phyloP scores from a whole-genome alignment of 2,113 vertebrate genomes.

The Zosterops hypoxanthus region DNA sequence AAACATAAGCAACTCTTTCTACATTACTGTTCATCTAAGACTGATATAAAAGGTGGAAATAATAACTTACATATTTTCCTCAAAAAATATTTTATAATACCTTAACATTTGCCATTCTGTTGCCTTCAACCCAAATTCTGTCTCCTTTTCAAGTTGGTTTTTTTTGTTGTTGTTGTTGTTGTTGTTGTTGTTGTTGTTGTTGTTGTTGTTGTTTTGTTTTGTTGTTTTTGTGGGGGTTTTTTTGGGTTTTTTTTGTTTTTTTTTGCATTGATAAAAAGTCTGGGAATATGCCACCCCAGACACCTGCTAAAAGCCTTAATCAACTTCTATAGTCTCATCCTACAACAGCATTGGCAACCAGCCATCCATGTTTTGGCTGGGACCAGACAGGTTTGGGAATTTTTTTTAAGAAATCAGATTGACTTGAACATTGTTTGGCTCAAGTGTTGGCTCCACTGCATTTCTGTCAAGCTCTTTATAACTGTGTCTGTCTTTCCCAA shows the following conservation, averaged over 20 bases:
- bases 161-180: no score
- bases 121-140: background rate
- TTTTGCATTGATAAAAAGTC: background rate
- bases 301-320: background rate
- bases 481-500: background rate
- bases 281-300: background rate
- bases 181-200: no score
- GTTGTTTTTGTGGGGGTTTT: no score
- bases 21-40: background rate
- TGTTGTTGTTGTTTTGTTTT: no score
- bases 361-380: background rate
- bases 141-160: background rate
- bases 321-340: background rate
- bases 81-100: background rate
- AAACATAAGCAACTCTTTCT: background rate
- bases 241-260: background rate
- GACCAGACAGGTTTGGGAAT: background rate
- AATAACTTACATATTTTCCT: background rate
- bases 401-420: background rate
- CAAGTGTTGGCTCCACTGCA: background rate
- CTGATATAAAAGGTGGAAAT: background rate
- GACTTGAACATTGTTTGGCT: background rate
- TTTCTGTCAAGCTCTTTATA: background rate
- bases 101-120: background rate
- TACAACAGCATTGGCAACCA: background rate